Evolutionary conservation across 2,888 invertebrate genomes (phyloP), one percentile per base, ranked within the genome.

Genomic region (Hirtodrosophila confusa): DNA sequence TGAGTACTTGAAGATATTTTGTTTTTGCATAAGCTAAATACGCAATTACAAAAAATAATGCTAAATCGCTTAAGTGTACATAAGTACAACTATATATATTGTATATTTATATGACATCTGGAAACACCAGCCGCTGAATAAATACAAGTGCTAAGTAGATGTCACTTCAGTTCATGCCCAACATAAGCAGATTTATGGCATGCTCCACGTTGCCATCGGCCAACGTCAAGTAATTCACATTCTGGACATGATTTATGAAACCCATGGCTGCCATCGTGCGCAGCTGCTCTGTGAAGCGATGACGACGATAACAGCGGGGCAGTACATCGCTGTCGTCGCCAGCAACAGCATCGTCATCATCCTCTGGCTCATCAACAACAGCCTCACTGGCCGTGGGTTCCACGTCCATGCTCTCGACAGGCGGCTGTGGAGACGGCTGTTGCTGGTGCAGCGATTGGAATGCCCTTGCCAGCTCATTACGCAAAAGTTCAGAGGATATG

Each of bases 201-300:
- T 96, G 96, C 88, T 97, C 97, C 3, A 98, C 95, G 90, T 98
- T 96, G 54, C 98, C 98, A 75, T 93, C 94, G 35, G 91, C 86
- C 55, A 96, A 94, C 70, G 95, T 94, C 39, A 99, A 92, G 3
- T 97, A 98, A 76, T 96, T 94, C n/a, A 97, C 92, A 89, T 98
- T 98, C 51, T 96, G 93, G 3, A 94, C 93, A 88, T 97, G 97
- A 91, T 98, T 95, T 27, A 94, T 92, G 17, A 99, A 94, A 0
- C 98, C 98, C 94, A 98, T 95, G 90, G 98, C 98, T 75, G 95
- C 94, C 96, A 99, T 96, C 87, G 96, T 96, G 53, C 93, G 93
- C 69, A 96, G 91, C 82, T 95, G 95, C 2, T 93, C 92, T 49
- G 92, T 91, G 72, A 92, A 92, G 23, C 92, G 88, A 77, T 90